Conservation (phyloP, 2,113 vertebrate species). For the Coryphaenoides rupestris region DNA sequence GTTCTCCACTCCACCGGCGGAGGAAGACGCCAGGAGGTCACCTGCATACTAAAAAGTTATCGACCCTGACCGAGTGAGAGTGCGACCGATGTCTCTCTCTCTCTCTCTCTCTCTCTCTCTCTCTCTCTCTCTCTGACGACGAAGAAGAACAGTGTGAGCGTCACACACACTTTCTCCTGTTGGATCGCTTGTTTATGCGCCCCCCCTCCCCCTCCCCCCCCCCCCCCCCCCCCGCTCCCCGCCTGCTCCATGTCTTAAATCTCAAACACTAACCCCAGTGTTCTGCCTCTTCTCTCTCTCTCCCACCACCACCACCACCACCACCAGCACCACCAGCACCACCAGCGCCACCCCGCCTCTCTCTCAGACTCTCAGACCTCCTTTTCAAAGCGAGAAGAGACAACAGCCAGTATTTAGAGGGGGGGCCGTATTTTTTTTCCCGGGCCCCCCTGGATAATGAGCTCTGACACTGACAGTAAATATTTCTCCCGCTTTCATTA, state of each 20-base stretch:
- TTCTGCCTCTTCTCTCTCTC: too few relatives aligned
- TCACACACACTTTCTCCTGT: constrained; percentile 18
- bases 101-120: too few relatives aligned
- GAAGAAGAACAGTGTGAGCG: constrained; percentile 31
- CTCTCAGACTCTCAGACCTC: too few relatives aligned
- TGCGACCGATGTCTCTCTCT: constrained; percentile 30
- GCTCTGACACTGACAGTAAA: constrained; percentile 59
- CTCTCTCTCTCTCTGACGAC: too few relatives aligned
- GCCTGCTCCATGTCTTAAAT: constrained; percentile 20
- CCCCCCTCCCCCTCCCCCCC: too few relatives aligned
- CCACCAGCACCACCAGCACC: too few relatives aligned
- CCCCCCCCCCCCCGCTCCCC: too few relatives aligned
- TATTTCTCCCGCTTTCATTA: constrained; percentile 64
- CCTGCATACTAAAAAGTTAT: constrained; percentile 44
- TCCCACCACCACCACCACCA: too few relatives aligned
- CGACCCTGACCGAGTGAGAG: constrained; percentile 49
- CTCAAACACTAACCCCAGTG: constrained; percentile 44
- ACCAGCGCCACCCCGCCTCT: too few relatives aligned
- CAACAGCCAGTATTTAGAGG: constrained; percentile 56
- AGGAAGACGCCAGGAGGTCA: constrained; percentile 50
- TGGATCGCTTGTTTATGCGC: constrained; percentile 47
- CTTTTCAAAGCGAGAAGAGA: constrained; percentile 24
- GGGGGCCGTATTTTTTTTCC: constrained; percentile 61
- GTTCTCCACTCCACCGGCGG: constrained; percentile 53
- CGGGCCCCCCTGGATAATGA: constrained; percentile 56